Evolutionary conservation across 2,797 vertebrate species (phyloP).

Genomic region (Rhodeus uyekii): DNA sequence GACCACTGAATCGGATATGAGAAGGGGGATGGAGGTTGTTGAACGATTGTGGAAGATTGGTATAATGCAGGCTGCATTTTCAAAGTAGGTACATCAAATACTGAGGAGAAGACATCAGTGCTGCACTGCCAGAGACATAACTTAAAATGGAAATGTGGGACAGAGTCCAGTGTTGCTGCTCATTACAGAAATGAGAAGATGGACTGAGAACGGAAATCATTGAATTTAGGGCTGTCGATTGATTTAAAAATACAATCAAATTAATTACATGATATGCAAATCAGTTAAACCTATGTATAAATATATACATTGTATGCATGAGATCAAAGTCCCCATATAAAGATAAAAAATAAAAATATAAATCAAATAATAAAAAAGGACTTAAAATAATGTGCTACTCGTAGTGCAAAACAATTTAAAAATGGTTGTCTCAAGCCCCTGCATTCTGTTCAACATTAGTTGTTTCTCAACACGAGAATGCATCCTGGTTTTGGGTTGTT

Average conservation of each 20-base stretch:
- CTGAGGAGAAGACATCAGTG: conserved; percentile 10
- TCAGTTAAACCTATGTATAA: neutral
- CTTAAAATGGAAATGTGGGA: conserved; percentile 38
- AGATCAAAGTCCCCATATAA: neutral
- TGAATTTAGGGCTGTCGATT: neutral
- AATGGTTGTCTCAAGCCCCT: too few species aligned
- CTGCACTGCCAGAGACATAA: conserved; percentile 2
- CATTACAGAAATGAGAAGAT: conserved; percentile 24
- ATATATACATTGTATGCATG: too few species aligned
- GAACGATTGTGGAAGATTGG: neutral
- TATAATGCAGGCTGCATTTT: conserved; percentile 3
- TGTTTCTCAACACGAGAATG: neutral
- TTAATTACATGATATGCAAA: neutral
- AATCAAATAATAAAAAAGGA: neutral
- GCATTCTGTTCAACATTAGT: neutral
- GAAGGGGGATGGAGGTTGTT: neutral
- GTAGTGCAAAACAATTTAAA: neutral
- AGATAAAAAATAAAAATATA: neutral
- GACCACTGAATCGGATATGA: neutral
- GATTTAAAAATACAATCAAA: neutral
- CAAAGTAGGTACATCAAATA: conserved; percentile 37
- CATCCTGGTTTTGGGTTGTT: neutral
- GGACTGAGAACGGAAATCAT: neutral
- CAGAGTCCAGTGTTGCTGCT: conserved; percentile 1
- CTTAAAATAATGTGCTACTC: neutral